Conservation (phyloP, 1,140 invertebrate genomes). For the Argopecten irradians region DNA sequence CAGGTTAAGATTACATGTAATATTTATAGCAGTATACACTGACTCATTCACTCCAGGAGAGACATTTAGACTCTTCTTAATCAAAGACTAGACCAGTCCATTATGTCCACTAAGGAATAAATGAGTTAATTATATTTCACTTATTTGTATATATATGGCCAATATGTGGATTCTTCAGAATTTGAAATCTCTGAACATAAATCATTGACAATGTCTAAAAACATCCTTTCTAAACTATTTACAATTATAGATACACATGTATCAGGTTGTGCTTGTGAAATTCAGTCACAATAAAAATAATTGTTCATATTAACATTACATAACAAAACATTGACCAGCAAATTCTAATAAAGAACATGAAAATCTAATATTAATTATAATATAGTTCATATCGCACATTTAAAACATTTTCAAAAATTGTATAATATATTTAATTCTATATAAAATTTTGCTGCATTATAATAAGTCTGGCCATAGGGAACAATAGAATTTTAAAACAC, state of each 20-base stretch:
- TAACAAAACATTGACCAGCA: background rate
- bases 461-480: background rate
- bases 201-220: background rate
- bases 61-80: no score
- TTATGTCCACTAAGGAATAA: no score
- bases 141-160: no score
- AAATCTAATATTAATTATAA: background rate
- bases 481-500: background rate
- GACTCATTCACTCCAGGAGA: no score
- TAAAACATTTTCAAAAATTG: background rate
- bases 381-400: background rate
- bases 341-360: background rate
- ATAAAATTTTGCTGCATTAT: background rate
- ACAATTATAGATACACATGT: background rate
- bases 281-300: background rate
- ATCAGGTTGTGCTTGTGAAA: background rate
- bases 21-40: background rate
- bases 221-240: background rate
- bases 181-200: background rate
- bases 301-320: background rate
- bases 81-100: no score
- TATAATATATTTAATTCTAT: background rate
- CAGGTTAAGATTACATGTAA: background rate
- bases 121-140: no score
- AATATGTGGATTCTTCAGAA: background rate